Conservation (phyloP, 1,140 invertebrate species). For the Pogonus chalceus region DNA sequence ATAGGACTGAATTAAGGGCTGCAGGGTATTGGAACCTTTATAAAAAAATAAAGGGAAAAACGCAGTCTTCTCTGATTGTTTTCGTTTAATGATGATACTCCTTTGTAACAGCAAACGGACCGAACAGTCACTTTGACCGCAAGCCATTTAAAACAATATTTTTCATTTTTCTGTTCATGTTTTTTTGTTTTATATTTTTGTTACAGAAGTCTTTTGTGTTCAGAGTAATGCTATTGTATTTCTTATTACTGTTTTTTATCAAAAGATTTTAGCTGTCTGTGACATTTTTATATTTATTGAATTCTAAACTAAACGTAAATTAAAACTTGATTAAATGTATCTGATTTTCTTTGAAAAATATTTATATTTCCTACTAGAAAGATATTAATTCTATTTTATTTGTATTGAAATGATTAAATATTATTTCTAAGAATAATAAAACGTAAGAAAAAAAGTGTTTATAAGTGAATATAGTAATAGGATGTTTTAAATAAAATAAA, state of each 20-base stretch:
- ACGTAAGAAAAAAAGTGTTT: too few species aligned
- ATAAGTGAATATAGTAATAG: too few species aligned
- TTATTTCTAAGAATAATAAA: too few species aligned
- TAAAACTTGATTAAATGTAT: too few species aligned
- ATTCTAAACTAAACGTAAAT: too few species aligned
- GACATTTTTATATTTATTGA: not conserved
- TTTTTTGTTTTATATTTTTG: not conserved
- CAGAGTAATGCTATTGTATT: not conserved
- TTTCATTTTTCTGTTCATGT: not conserved
- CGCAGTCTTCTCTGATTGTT: not conserved
- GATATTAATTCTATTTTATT: too few species aligned
- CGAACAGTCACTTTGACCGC: not conserved
- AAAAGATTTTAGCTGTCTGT: not conserved
- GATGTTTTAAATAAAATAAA: too few species aligned
- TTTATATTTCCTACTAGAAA: too few species aligned
- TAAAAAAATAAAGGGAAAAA: not conserved
- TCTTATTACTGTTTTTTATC: not conserved
- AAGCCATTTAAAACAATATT: not conserved
- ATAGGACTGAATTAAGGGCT: not conserved
- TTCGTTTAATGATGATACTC: not conserved
- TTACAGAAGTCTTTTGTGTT: not conserved
- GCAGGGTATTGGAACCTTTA: not conserved
- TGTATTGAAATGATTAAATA: too few species aligned
- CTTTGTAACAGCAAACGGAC: not conserved
- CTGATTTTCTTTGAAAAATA: too few species aligned